Conservation (phyloP, 1,140 invertebrate species). For the Eupeodes corollae region DNA sequence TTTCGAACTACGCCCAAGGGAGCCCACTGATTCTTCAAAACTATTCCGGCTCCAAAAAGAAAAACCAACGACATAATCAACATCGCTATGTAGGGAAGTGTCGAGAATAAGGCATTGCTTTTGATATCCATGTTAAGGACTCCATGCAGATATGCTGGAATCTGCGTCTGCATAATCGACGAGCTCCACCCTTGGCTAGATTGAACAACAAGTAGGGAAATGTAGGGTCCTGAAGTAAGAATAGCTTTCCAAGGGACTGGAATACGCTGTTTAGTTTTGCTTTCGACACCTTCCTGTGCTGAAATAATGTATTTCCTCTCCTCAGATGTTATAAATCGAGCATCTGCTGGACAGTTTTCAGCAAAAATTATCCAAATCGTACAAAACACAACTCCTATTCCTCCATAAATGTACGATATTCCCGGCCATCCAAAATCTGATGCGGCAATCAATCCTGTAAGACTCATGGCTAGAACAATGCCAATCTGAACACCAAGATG, state of each 20-base stretch:
- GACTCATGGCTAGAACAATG: constrained; percentile 53
- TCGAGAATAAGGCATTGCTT: constrained; percentile 56
- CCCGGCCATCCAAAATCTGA: constrained; percentile 55
- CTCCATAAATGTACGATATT: constrained; percentile 63
- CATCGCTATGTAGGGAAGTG: constrained; percentile 67
- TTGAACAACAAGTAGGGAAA: constrained; percentile 69
- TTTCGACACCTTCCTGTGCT: not conserved
- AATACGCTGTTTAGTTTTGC: not conserved
- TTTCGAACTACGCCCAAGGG: constrained; percentile 42
- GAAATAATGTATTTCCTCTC: constrained; percentile 50
- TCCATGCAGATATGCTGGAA: constrained; percentile 52
- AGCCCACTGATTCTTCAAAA: constrained; percentile 20
- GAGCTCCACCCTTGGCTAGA: constrained; percentile 84
- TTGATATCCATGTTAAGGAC: constrained; percentile 70
- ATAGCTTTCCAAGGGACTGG: constrained; percentile 57
- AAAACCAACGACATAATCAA: constrained; percentile 50
- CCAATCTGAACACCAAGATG: constrained; percentile 55
- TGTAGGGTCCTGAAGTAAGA: constrained; percentile 61
- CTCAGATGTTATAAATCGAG: constrained; percentile 39
- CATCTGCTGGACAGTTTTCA: constrained; percentile 47
- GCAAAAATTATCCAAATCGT: constrained; percentile 48
- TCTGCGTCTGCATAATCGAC: constrained; percentile 76
- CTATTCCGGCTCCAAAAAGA: constrained; percentile 37
- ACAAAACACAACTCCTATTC: constrained; percentile 44
- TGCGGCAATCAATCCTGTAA: constrained; percentile 44